Conservation (phyloP, 2,113 vertebrate species). For the Grantiella picta region DNA sequence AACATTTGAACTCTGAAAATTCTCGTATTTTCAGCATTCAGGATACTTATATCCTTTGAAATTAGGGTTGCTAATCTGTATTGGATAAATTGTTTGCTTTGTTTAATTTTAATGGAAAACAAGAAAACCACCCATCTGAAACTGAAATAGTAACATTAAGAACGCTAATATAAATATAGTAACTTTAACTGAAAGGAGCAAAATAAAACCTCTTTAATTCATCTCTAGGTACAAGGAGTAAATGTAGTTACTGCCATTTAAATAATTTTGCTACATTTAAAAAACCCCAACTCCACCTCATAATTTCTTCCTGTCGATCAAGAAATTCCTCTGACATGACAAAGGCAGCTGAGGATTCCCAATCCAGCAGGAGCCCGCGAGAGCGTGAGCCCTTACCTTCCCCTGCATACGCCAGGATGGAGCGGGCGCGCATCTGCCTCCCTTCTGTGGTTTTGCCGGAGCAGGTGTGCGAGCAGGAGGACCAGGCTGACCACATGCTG, state of each 20-base stretch:
- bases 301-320: neutral
- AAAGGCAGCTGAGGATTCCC: neutral
- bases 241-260: neutral
- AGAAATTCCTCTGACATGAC: neutral
- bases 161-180: neutral
- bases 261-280: neutral
- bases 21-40: neutral
- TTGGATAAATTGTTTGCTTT: neutral
- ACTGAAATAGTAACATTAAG: neutral
- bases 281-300: fast-evolving
- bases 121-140: neutral
- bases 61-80: neutral
- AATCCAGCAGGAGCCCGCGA: neutral
- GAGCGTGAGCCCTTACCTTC: slow-evolving; percentile 81
- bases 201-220: neutral
- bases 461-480: slow-evolving; percentile 96
- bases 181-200: neutral
- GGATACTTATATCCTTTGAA: neutral
- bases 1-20: neutral
- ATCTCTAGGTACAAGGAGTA: neutral
- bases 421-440: slow-evolving; percentile 88
- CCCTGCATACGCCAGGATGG: slow-evolving; percentile 89
- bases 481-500: slow-evolving; percentile 90
- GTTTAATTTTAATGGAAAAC: neutral
- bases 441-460: slow-evolving; percentile 95